Conservation (phyloP, 2,797 vertebrate genomes). For the Bradypus variegatus region DNA sequence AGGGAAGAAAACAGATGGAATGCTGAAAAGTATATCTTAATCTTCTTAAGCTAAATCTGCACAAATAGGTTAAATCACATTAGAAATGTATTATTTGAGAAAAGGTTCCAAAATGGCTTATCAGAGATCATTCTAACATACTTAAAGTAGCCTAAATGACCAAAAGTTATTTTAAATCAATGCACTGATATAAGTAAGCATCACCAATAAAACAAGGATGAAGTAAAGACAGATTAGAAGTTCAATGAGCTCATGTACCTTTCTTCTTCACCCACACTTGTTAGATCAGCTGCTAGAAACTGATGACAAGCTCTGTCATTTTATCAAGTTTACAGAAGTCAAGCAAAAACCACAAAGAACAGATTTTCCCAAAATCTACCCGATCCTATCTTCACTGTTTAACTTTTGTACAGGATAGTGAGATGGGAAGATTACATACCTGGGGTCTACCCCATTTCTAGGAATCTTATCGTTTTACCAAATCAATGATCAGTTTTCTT, state of each 20-base stretch:
- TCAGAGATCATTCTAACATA: not conserved
- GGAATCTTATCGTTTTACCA: not conserved
- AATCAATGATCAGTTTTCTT: not conserved
- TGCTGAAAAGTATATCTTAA: not conserved
- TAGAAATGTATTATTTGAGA: not conserved
- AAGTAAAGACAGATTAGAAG: not conserved
- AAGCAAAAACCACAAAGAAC: conserved; percentile 22
- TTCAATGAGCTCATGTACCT: not conserved
- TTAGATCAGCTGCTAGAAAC: not conserved
- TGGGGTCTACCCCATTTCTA: not conserved
- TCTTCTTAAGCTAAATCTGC: not conserved
- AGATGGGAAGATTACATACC: not conserved
- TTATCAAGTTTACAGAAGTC: not conserved
- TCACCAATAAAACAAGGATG: not conserved
- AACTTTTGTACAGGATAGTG: not conserved
- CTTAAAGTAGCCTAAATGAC: not conserved
- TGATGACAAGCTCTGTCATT: not conserved
- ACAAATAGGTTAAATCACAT: not conserved
- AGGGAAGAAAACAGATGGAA: not conserved
- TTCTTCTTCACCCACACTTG: not conserved
- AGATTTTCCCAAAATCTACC: not conserved
- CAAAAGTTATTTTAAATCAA: not conserved
- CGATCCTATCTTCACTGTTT: not conserved
- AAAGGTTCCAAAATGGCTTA: conserved; percentile 8
- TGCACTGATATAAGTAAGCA: not conserved